These are phyloP conservation scores for Tragelaphus imberbis DNA, from an alignment of 2,113 vertebrate species.

Conservation along the genomic window DNA sequence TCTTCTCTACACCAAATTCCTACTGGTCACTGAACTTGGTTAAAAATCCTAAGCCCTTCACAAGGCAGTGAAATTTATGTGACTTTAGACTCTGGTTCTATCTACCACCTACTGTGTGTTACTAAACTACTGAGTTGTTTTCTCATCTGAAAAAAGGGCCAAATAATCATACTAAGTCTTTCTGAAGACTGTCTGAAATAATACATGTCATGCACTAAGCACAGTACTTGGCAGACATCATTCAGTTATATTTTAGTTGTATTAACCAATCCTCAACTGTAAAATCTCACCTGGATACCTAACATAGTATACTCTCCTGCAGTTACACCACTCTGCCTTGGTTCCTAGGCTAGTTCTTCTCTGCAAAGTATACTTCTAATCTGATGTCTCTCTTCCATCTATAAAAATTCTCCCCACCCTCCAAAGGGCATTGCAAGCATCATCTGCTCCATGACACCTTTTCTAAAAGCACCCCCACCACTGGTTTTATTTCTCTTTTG, in stretches of 20 bases:
- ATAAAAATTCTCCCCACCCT: background rate
- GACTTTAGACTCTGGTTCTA: background rate
- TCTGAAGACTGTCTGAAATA: background rate
- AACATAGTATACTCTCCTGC: background rate
- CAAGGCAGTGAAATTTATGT: background rate
- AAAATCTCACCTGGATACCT: background rate
- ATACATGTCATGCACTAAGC: background rate
- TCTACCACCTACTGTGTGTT: background rate
- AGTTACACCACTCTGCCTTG: accelerated
- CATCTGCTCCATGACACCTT: background rate
- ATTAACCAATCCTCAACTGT: background rate
- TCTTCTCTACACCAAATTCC: background rate
- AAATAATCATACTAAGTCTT: background rate
- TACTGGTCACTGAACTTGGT: background rate
- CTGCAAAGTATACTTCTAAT: too few species aligned
- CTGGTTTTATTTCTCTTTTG: background rate
- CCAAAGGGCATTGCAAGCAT: background rate
- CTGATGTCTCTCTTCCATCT: background rate
- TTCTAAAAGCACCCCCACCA: background rate
- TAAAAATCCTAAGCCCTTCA: background rate
- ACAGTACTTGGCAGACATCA: background rate
- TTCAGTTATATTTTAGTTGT: background rate
- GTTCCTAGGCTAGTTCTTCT: background rate
- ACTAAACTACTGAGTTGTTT: background rate
- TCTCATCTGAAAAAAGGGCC: background rate